Base-by-base conservation (phyloP, 2,797 vertebrate species). In the Rhynchotus rufescens region DNA sequence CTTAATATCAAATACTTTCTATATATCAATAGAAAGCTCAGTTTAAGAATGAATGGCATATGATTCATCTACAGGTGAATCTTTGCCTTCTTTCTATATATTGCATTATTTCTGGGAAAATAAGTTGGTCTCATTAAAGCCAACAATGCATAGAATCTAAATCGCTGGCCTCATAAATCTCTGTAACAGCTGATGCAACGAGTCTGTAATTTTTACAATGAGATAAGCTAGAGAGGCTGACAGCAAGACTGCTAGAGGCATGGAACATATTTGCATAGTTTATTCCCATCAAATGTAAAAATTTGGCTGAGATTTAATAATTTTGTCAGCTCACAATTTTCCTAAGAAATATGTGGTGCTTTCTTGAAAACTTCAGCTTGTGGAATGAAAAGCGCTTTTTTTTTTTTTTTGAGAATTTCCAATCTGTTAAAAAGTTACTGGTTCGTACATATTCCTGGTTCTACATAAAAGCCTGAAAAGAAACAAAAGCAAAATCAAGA, bases 201-300 rank as follows among this genome's bases (percentile, higher is more conserved):
- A 87, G 78, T 84, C 86, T 96, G 92, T 92, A 96, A 96, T 94
- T 96, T 92, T 92, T 86, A 74, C 1, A 45, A 92, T 90, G 91
- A 92, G 88, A 92, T 92, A 90, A 96, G 88, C 92, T 77, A 87
- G 44, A 94, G 52, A 59, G 74, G 86, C 73, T 93, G 90, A 90
- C 83, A 92, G 91, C 76, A 87, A 89, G 85, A 82, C 64, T 67
- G 93, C 88, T 87, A 51, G 81, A 95, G 88, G 79, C 86, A 87
- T 4, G 82, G 66, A 89, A 83, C 71, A 17, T 61, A 89, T 88
- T 86, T 89, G 77, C 88, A 90, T 76, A 89, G 66, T 83, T 93
- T 92, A 92, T 90, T 90, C 69, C 84, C 42, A 94, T 42, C 86
- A 92, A 80, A 94, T 54, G 30, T 0, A 9, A 84, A 92, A 81